Conservation (phyloP, 2,797 vertebrate species). For the Clarias pachynema region DNA sequence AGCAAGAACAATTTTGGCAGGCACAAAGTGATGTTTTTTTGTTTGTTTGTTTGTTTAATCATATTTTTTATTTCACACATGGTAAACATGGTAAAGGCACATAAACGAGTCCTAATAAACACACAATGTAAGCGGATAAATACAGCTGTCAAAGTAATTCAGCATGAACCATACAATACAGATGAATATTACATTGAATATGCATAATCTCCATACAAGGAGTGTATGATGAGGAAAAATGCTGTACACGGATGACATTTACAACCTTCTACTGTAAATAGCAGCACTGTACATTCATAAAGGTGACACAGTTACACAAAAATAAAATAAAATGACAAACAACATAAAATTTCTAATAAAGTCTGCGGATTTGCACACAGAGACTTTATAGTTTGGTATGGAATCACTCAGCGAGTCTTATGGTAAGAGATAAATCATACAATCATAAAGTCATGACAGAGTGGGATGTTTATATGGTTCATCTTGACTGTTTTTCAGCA, state of each 20-base stretch:
- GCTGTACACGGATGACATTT: constrained; percentile 54
- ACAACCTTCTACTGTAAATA: constrained; percentile 53
- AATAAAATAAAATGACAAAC: constrained; percentile 3
- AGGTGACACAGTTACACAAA: constrained; percentile 26
- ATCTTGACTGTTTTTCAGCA: constrained; percentile 35
- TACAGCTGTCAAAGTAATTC: constrained; percentile 44
- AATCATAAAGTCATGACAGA: constrained; percentile 22
- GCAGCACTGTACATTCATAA: constrained; percentile 61
- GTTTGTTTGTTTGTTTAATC: background rate
- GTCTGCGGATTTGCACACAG: background rate
- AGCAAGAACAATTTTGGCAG: background rate
- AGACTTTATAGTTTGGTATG: constrained; percentile 12
- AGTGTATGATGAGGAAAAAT: constrained; percentile 38
- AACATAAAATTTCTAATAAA: background rate
- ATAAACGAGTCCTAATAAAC: constrained; percentile 44
- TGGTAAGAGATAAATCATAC: constrained; percentile 5
- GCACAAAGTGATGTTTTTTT: too few species aligned
- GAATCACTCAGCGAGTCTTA: constrained; percentile 8
- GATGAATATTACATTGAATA: constrained; percentile 51
- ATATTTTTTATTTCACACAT: constrained; percentile 37
- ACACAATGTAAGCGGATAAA: constrained; percentile 51
- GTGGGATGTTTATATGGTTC: constrained; percentile 25
- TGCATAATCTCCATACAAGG: constrained; percentile 45
- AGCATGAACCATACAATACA: constrained; percentile 43
- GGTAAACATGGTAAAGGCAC: constrained; percentile 48